Evolutionary conservation across 2,888 invertebrate genomes (phyloP).

Genomic region (Sisyra nigra): DNA sequence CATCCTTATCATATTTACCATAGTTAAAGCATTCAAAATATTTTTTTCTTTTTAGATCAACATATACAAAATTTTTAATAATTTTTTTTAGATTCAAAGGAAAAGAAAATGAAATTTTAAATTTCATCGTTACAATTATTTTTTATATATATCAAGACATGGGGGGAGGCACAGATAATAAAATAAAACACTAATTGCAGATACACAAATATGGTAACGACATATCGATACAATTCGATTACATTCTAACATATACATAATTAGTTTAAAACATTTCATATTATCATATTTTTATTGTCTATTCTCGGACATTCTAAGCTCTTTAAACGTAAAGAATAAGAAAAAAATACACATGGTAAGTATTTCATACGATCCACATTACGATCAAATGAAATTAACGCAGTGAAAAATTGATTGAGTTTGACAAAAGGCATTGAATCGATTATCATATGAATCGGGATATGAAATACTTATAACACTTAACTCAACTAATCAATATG

Average conservation of each 20-base stretch:
- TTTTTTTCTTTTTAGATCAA: background rate
- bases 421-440: no score
- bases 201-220: slow-evolving; percentile 2
- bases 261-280: slow-evolving; percentile 2
- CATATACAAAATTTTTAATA: background rate
- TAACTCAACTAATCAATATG: no score
- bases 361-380: no score
- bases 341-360: no score
- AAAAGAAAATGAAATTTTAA: background rate
- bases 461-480: no score
- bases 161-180: slow-evolving; percentile 5
- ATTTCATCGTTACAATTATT: background rate
- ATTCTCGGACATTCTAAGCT: no score
- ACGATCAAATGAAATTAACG: no score
- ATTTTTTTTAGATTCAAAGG: no score
- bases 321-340: no score
- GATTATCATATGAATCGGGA: no score
- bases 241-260: slow-evolving; percentile 1
- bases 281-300: slow-evolving; percentile 1
- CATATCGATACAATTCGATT: slow-evolving; percentile 4
- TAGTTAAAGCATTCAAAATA: background rate
- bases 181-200: background rate
- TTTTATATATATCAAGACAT: background rate
- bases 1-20: background rate
- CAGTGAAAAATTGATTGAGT: no score